Base-by-base conservation (phyloP, 2,888 invertebrate genomes). In the Hirtodrosophila cameraria region DNA sequence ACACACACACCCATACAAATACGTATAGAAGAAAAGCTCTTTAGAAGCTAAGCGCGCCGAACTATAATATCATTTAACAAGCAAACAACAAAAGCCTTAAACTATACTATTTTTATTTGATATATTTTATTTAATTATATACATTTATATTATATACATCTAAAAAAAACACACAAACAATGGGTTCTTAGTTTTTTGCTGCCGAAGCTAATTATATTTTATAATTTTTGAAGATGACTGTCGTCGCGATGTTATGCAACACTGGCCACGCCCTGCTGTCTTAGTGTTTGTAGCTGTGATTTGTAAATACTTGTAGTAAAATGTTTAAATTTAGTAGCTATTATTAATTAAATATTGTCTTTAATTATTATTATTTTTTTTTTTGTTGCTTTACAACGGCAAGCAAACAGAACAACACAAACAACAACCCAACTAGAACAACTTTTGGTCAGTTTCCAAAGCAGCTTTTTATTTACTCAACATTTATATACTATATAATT, bases 291-390 rank as follows among this genome's bases (percentile, higher is more conserved):
- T 81, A 81, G 80, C 80, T 81, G 80, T 81, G 80, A 81, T 81
- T 81, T 81, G 80, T 81, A 84, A 62, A 81, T 81, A 81, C 53
- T 74, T 81, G 65, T 81, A 81, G 81, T 78, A 64, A 73, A 78
- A 81, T 78, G 82, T 81, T 80, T 84, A 84, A 78, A 81, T 78
- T 81, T 81, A 84, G 75, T 81, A 84, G 81, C 57, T 84, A 80
- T 69, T 78, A 81, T 62, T 69, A 69, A 72, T 67, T 50, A 59
- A 66, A 66, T 62, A 66, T 58, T 73, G 57, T 59, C 46, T 60
- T n/a, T n/a, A n/a, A n/a, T n/a, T n/a, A n/a, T n/a, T n/a, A n/a
- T n/a, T n/a, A n/a, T n/a, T n/a, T n/a, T n/a, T n/a, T n/a, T n/a
- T n/a, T 61, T 61, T 65, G 68, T 48, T 46, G 73, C 75, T 65